Conservation (phyloP, 2,888 invertebrate genomes). For the Drosophila basisetae region DNA sequence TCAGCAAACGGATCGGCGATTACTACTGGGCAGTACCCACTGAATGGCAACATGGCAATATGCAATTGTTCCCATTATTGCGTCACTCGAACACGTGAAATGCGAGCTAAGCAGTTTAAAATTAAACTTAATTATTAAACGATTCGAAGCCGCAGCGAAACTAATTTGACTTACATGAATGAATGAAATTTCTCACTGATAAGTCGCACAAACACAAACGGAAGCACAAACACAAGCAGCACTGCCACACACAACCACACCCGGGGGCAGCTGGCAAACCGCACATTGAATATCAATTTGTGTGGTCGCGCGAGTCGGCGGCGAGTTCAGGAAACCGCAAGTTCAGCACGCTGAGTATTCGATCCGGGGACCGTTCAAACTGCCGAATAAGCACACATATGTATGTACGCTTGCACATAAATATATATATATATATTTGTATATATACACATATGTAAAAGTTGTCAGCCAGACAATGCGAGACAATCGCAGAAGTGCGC, state of each 20-base stretch:
- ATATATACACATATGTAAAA: background rate
- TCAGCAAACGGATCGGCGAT: conserved; percentile 10
- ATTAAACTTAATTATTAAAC: conserved; percentile 67
- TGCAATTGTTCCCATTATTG: conserved; percentile 63
- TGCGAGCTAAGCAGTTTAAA: conserved; percentile 62
- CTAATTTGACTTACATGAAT: conserved; percentile 74
- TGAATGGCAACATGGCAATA: background rate
- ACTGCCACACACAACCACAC: background rate
- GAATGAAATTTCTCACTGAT: conserved; percentile 69
- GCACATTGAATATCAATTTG: conserved; percentile 63
- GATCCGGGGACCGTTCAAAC: conserved; percentile 37
- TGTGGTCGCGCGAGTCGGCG: conserved; percentile 60
- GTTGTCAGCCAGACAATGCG: conserved; percentile 35
- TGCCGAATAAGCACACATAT: conserved; percentile 46
- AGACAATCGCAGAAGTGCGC: conserved; percentile 47
- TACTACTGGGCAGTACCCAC: conserved; percentile 12
- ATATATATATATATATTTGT: background rate
- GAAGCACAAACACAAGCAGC: background rate
- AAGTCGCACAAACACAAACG: conserved; percentile 39
- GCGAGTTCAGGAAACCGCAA: conserved; percentile 54
- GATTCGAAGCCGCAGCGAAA: conserved; percentile 41
- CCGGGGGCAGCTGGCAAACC: conserved; percentile 20
- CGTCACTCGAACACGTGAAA: conserved; percentile 66
- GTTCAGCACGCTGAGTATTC: conserved; percentile 40
- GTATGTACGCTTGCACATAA: background rate